Evolutionary conservation across 2,113 vertebrate genomes (phyloP), one percentile per base, ranked within the genome.

Genomic region (Takifugu bimaculatus): DNA sequence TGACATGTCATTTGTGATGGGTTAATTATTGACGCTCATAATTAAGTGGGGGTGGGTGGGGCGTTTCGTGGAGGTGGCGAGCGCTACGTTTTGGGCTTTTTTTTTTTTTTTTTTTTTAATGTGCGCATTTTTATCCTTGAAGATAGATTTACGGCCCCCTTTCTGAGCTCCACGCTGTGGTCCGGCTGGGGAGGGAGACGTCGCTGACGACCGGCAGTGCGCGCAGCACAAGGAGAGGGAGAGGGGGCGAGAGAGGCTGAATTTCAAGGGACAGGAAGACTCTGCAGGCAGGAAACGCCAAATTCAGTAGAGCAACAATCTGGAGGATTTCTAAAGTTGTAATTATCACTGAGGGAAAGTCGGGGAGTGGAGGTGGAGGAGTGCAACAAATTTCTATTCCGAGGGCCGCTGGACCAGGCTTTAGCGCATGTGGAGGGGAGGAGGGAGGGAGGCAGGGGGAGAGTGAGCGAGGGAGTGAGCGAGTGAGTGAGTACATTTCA

Each of bases 191-290:
- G 75, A 75, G 87, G 83, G 85, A 78, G 64, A 75, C 74, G 49
- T 66, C 63, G 83, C 78, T 83, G 80, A 86, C 86, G 89, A 65
- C 88, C 87, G 86, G 85, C 84, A 82, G 78, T 65, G 84, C 76
- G 82, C 75, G 80, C 59, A 74, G 76, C 68, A 9, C 7, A 39
- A 20, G n/a, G 48, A 25, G 48, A 50, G 48, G 81, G 68, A 74
- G 53, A 65, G 52, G 27, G 20, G 71, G 3, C 71, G 76, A 64
- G 75, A 80, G 71, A 70, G 76, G 80, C 35, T 39, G 35, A 39
- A 76, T 85, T 84, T 82, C 54, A 82, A 77, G 81, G 85, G 86
- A 83, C 82, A 85, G 88, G 84, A 86, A 84, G 87, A 67, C 50
- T 83, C 55, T 78, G 57, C 68, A 75, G 77, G 60, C 80, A 80